Percentiles rank a stretch among this genome's conserved stretches.
phyloP scores from a whole-genome alignment of 2,797 vertebrate species.

The Odontamblyopus lacepedii region DNA sequence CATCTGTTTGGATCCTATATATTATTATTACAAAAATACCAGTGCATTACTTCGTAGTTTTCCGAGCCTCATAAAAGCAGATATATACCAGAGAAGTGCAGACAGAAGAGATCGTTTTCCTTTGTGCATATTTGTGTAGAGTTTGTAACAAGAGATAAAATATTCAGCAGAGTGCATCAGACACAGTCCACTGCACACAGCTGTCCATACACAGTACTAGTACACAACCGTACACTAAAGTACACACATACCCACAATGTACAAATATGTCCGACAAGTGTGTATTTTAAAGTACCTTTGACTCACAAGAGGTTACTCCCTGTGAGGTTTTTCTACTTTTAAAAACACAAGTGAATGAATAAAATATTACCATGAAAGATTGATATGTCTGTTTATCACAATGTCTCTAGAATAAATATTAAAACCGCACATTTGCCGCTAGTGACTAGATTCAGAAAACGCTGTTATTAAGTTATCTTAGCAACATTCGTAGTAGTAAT shows the following conservation, averaged over 20 bases:
- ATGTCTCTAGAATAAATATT: neutral
- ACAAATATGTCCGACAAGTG: constrained; percentile 9
- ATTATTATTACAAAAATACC: neutral
- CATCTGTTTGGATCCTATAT: too few species aligned
- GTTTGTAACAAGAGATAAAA: constrained; percentile 64
- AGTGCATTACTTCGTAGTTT: neutral
- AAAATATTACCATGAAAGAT: constrained; percentile 4
- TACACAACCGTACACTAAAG: constrained; percentile 18
- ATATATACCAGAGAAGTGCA: constrained; percentile 20
- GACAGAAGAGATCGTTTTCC: constrained; percentile 17
- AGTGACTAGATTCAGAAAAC: neutral
- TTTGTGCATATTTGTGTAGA: constrained; percentile 19
- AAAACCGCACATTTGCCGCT: neutral
- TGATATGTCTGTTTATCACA: constrained; percentile 4
- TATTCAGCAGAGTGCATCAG: constrained; percentile 71
- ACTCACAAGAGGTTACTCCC: constrained; percentile 19
- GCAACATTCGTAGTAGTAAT: neutral
- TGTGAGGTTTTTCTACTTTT: constrained; percentile 2
- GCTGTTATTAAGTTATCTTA: neutral
- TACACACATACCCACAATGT: constrained; percentile 1
- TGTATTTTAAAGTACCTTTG: constrained; percentile 15
- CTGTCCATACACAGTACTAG: constrained; percentile 57
- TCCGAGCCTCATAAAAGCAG: constrained; percentile 12
- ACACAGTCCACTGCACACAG: constrained; percentile 65
- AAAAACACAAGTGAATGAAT: constrained; percentile 2